A percentile compares a stretch with the other conserved stretches of the same genome.
These are phyloP conservation scores for Berghia stephanieae DNA, from an alignment of 1,140 invertebrate species.

Conservation along the genomic window DNA sequence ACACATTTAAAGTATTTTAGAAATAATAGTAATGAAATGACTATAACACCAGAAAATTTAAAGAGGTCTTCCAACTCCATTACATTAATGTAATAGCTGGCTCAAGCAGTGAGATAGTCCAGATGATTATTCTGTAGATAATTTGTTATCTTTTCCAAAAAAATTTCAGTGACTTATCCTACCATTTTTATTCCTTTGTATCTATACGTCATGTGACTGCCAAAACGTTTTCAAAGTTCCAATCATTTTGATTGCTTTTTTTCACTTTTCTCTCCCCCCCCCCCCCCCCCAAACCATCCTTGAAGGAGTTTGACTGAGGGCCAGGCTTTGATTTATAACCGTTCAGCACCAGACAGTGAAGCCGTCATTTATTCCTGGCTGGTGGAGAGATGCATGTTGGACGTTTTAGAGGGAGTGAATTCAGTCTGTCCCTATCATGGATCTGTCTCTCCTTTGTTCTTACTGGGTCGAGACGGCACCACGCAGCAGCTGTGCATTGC, in stretches of 20 bases:
- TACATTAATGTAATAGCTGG: too few species aligned
- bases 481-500: constrained; percentile 81
- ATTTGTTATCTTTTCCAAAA: not conserved
- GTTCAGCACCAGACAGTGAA: constrained; percentile 29
- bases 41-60: too few species aligned
- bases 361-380: constrained; percentile 70
- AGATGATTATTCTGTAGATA: not conserved
- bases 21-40: too few species aligned
- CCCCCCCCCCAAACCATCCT: too few species aligned
- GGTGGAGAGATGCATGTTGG: constrained; percentile 94
- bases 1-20: too few species aligned
- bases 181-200: too few species aligned
- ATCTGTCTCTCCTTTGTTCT: constrained; percentile 52
- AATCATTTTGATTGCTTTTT: too few species aligned
- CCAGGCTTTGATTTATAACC: constrained; percentile 39
- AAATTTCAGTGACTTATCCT: not conserved
- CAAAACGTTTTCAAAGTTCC: too few species aligned
- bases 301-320: constrained; percentile 32
- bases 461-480: constrained; percentile 72
- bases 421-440: constrained; percentile 57
- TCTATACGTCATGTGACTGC: too few species aligned
- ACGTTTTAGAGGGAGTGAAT: constrained; percentile 75
- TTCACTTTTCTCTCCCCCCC: not conserved
- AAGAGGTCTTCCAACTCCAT: too few species aligned
- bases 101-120: too few species aligned